Evolutionary conservation across 37 sponge, comb jelly and placozoan genomes (phyloP), one percentile per base, ranked within the genome.

Genomic region (Theonella swinhoei): DNA sequence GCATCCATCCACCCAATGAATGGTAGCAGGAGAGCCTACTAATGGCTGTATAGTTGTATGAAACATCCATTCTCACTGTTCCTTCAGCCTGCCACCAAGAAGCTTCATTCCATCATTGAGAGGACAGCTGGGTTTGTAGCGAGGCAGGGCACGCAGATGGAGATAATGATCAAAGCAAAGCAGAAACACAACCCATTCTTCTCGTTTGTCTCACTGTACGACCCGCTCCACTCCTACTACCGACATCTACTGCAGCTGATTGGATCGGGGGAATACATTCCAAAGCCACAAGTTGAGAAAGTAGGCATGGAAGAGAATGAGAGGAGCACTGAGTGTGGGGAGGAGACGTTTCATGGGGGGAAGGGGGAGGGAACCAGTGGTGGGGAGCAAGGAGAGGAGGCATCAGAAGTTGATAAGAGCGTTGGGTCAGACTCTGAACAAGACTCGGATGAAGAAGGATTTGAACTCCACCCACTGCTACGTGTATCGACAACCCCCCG

Each of bases 81-180:
- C 26, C 19, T 85, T 2, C 83, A 95, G 98, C 98, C 98, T 30
- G 62, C 71, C 0, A 88, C 96, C 0, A 83, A 86, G 36, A 95
- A 92, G 76, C 82, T 97, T 1, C 98, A 97, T 64, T 73, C 76
- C 36, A 97, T 97, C 73, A 95, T 97, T 34, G 94, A 92, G 77
- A 90, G 62, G 80, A 97, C 98, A 36, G 95, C 98, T 26, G 7
- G 26, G 74, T 95, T 95, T 68, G 77, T 97, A 4, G 62, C 70
- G 70, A 68, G 77, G 26, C 92, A 93, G 62, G 98, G 98, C 20
- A 79, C 85, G 23, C 98, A 97, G 86, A 88, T 97, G 94, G 98
- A 97, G 82, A 97, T 97, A 26, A 88, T 95, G 38, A 91, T 97
- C 39, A 97, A 95, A 69, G 70, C 90, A 73, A 97, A 95, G 41